phyloP scores from a whole-genome alignment of 2,797 vertebrate genomes.

The Psittacula derbiana region DNA sequence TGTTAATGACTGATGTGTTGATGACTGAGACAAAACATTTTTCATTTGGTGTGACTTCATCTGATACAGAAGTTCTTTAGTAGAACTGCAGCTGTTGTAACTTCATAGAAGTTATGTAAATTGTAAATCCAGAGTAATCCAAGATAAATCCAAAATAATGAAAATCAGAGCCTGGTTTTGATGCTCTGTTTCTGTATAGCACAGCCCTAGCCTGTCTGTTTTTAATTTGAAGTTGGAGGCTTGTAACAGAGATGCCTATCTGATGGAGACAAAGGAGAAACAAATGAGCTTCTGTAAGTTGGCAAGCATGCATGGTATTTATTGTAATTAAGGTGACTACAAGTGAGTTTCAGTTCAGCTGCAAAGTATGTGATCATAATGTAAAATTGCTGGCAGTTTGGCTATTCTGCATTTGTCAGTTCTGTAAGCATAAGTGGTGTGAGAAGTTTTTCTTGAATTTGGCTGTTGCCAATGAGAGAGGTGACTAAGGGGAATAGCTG shows the following conservation, averaged over 20 bases:
- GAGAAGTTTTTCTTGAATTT: not conserved
- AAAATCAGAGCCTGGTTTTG: not conserved
- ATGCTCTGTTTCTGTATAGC: not conserved
- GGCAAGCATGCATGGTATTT: rapidly evolving
- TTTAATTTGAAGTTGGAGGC: not conserved
- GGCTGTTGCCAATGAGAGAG: not conserved
- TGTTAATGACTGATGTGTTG: not conserved
- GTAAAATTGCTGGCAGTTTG: not conserved
- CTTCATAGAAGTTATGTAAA: not conserved
- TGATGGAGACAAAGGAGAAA: not conserved
- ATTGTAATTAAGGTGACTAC: too few relatives aligned
- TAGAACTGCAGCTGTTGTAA: not conserved
- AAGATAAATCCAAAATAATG: not conserved
- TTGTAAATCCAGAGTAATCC: not conserved
- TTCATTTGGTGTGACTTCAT: not conserved
- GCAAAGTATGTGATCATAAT: rapidly evolving
- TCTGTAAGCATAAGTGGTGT: not conserved
- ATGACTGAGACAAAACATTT: not conserved
- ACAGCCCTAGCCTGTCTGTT: not conserved
- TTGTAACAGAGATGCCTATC: not conserved
- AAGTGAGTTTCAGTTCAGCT: not conserved
- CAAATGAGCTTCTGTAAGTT: not conserved
- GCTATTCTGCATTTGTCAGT: not conserved
- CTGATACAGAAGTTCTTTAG: not conserved
- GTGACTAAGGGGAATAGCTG: not conserved